Conservation (phyloP, 2,888 invertebrate species). For the Furcula furcula region DNA sequence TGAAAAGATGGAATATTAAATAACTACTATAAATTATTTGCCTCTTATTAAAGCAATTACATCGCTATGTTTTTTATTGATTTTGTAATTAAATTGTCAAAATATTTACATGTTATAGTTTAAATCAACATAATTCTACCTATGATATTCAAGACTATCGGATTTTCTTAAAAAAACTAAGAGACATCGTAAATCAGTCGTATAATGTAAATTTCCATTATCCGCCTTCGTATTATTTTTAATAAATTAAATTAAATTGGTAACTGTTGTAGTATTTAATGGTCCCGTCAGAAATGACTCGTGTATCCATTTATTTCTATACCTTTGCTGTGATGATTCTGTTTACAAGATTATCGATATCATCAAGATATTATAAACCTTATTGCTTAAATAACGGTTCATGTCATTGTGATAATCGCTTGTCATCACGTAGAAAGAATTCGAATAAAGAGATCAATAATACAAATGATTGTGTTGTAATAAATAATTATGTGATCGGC, state of each 20-base stretch:
- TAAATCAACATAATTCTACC: too few species aligned
- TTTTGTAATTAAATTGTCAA: too few species aligned
- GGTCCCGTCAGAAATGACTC: conserved; percentile 28
- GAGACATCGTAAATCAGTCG: too few species aligned
- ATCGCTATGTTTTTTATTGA: too few species aligned
- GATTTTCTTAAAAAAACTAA: too few species aligned
- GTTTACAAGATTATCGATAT: conserved; percentile 1
- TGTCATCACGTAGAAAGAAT: conserved; percentile 11
- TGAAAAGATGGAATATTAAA: too few species aligned
- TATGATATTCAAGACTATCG: too few species aligned
- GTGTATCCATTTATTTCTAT: conserved; percentile 25
- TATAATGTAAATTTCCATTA: conserved; percentile 9
- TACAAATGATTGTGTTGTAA: conserved; percentile 18
- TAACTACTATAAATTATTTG: too few species aligned
- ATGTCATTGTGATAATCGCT: conserved; percentile 7
- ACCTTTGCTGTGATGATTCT: conserved; percentile 12
- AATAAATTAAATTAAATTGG: conserved; percentile 34
- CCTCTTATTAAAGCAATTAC: too few species aligned
- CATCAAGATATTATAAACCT: conserved; percentile 13
- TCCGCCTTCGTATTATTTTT: conserved; percentile 12
- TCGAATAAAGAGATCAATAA: conserved; percentile 26
- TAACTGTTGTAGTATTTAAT: conserved; percentile 30
- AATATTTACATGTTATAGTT: too few species aligned
- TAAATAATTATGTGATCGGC: conserved; percentile 17
- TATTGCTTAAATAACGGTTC: conserved; percentile 2